A percentile compares a stretch with the other conserved stretches of the same genome.
Evolutionary conservation across 2,888 invertebrate species (phyloP).

Genomic region (Invenusta paracnida): DNA sequence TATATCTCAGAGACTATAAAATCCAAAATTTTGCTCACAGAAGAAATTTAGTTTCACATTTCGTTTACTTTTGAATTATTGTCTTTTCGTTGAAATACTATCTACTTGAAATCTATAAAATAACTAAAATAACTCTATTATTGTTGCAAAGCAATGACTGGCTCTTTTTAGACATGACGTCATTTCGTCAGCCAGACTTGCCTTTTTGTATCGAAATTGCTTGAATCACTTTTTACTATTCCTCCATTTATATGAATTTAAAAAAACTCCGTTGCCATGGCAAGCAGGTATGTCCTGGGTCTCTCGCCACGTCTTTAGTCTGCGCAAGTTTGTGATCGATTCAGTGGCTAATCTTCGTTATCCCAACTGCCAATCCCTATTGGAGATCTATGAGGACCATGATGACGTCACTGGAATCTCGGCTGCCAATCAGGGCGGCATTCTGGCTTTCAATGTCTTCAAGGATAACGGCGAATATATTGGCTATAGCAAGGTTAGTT

Average conservation of each 20-base stretch:
- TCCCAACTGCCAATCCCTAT: slow-evolving; percentile 69
- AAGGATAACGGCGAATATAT: slow-evolving; percentile 73
- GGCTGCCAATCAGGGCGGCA: slow-evolving; percentile 70
- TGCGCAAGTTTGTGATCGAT: slow-evolving; percentile 56
- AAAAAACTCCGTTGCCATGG: too few relatives aligned
- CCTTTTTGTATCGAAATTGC: too few relatives aligned
- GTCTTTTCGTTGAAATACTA: neutral
- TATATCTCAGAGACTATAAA: too few relatives aligned
- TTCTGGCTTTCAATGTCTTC: slow-evolving; percentile 80
- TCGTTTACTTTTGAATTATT: too few relatives aligned
- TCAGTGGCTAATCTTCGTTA: slow-evolving; percentile 68
- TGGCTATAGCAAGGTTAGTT: slow-evolving; percentile 86
- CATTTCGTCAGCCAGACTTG: too few relatives aligned
- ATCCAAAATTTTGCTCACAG: too few relatives aligned
- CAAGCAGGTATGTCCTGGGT: slow-evolving; percentile 54
- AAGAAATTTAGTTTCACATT: too few relatives aligned
- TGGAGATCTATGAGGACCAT: slow-evolving; percentile 66
- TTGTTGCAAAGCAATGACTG: too few relatives aligned
- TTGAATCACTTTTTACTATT: too few relatives aligned
- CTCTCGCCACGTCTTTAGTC: slow-evolving; percentile 69
- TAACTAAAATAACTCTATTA: neutral
- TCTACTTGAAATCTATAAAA: neutral
- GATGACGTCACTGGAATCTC: neutral
- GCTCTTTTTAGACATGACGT: too few relatives aligned
- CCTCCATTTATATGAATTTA: too few relatives aligned